Conservation (phyloP, 2,113 vertebrate genomes). For the Serilophus lunatus region DNA sequence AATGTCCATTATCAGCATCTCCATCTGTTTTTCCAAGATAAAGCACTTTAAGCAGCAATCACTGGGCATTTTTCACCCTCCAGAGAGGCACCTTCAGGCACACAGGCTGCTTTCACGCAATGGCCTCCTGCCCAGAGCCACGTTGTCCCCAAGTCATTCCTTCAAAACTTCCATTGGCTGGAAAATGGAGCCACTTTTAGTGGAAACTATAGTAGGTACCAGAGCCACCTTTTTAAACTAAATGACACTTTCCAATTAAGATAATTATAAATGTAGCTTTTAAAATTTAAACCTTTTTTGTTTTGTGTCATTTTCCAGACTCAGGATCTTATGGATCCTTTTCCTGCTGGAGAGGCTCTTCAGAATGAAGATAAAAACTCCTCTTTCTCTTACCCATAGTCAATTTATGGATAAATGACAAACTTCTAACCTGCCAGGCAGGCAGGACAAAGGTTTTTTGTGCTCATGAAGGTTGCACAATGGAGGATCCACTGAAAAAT, state of each 20-base stretch:
- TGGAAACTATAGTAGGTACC: not conserved
- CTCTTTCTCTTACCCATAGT: not conserved
- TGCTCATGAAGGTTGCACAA: too few relatives aligned
- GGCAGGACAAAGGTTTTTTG: too few relatives aligned
- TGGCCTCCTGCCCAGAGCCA: not conserved
- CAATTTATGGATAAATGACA: not conserved
- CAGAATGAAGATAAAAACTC: not conserved
- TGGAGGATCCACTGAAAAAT: too few relatives aligned
- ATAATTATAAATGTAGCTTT: not conserved
- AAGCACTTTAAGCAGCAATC: not conserved
- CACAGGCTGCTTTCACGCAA: not conserved
- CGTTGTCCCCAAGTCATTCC: not conserved
- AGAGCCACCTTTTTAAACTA: not conserved
- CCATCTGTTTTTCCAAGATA: not conserved
- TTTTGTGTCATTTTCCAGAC: not conserved
- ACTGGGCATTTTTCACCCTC: not conserved
- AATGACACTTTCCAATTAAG: not conserved
- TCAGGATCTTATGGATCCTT: not conserved
- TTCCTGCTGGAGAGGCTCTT: not conserved
- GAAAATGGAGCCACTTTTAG: not conserved
- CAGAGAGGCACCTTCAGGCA: not conserved
- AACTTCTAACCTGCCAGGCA: not conserved
- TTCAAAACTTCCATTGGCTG: not conserved
- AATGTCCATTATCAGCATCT: not conserved
- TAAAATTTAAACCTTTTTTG: not conserved